Evolutionary conservation across 2,113 vertebrate genomes (phyloP).

Genomic region (Psammodynastes pulverulentus): DNA sequence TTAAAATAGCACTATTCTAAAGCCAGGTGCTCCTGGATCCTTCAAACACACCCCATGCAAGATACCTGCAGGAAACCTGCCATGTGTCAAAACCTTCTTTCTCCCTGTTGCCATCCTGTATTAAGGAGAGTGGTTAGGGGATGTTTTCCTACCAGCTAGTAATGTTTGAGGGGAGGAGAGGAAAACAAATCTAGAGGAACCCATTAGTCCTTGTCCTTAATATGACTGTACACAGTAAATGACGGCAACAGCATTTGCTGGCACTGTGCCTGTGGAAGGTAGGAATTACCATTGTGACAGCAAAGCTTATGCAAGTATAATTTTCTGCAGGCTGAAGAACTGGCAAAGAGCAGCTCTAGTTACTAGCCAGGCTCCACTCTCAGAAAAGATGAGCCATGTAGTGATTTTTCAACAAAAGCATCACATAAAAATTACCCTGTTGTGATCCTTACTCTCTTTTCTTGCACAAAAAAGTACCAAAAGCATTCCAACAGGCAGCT

Average conservation of each 20-base stretch:
- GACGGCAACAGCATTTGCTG: neutral
- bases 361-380: neutral
- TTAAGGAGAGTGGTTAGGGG: neutral
- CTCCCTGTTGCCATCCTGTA: neutral
- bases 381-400: neutral
- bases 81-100: neutral
- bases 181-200: neutral
- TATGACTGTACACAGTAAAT: neutral
- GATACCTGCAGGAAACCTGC: neutral
- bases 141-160: neutral
- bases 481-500: neutral
- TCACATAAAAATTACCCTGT: neutral
- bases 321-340: neutral
- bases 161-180: neutral
- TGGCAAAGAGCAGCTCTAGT: neutral
- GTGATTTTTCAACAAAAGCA: neutral
- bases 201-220: neutral
- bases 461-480: neutral
- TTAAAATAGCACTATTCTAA: neutral
- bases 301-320: neutral
- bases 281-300: neutral
- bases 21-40: neutral
- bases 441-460: neutral
- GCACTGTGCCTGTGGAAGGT: neutral
- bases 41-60: neutral